A percentile compares a stretch with the other conserved stretches of the same genome.
Evolutionary conservation across 2,888 invertebrate genomes (phyloP).

Genomic region (Herminia tarsipennalis): DNA sequence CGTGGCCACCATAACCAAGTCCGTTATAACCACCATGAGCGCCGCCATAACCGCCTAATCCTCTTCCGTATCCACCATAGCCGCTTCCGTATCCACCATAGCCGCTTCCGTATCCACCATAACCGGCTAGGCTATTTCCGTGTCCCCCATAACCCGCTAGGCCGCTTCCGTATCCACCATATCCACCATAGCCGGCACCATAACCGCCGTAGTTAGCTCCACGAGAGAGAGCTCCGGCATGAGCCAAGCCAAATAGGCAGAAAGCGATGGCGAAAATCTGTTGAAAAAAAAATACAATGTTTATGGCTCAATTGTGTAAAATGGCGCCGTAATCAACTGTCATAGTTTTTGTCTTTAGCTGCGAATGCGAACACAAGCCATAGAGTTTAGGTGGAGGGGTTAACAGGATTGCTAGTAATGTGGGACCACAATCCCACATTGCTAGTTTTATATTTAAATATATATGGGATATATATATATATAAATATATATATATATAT

Average conservation of each 20-base stretch:
- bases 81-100: conserved; percentile 6
- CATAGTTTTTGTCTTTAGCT: conserved; percentile 1
- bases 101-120: conserved; percentile 10
- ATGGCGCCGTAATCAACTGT: too few relatives aligned
- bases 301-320: too few relatives aligned
- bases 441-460: too few relatives aligned
- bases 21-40: conserved; percentile 2
- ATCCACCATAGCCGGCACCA: conserved; percentile 13
- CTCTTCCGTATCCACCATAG: neutral
- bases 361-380: too few relatives aligned
- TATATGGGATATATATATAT: too few relatives aligned
- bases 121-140: too few relatives aligned
- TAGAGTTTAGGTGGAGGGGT: too few relatives aligned
- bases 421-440: too few relatives aligned
- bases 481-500: too few relatives aligned
- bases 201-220: conserved; percentile 13
- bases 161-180: conserved; percentile 14
- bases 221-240: conserved; percentile 49
- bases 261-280: conserved; percentile 54
- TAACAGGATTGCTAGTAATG: too few relatives aligned
- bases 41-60: neutral
- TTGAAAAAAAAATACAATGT: conserved; percentile 12
- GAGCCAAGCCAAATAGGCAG: conserved; percentile 58
- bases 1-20: too few relatives aligned
- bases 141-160: conserved; percentile 24